These are phyloP conservation scores for Zaprionus capensis DNA, from an alignment of 1,140 invertebrate species.

Conservation along the genomic window DNA sequence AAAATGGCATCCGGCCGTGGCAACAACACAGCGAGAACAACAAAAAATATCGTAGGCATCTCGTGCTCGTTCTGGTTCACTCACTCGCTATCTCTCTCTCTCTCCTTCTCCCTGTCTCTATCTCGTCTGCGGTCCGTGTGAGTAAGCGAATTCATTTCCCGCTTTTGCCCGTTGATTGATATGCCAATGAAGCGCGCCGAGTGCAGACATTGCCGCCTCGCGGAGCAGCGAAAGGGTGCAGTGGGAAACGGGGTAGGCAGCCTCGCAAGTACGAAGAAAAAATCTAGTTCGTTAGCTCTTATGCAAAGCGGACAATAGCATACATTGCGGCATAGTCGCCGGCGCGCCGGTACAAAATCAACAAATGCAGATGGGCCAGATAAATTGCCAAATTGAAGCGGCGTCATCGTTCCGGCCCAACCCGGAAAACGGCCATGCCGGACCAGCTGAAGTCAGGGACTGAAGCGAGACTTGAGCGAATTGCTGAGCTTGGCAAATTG, in stretches of 20 bases:
- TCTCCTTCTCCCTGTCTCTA: background rate
- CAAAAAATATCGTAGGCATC: conserved; percentile 38
- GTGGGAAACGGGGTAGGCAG: background rate
- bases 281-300: conserved; percentile 79
- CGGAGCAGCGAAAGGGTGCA: background rate
- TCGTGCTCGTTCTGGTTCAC: conserved; percentile 8
- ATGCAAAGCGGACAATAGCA: conserved; percentile 78
- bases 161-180: conserved; percentile 77
- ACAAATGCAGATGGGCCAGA: conserved; percentile 76
- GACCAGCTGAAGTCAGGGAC: background rate
- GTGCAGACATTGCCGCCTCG: conserved; percentile 36
- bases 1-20: conserved; percentile 74
- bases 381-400: conserved; percentile 74
- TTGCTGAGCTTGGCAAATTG: conserved; percentile 34
- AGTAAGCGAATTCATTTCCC: conserved; percentile 78
- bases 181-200: conserved; percentile 72
- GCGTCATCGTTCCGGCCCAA: conserved; percentile 10
- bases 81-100: background rate
- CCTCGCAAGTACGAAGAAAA: conserved; percentile 57
- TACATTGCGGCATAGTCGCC: conserved; percentile 59
- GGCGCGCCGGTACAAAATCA: conserved; percentile 65
- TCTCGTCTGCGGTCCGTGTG: conserved; percentile 57
- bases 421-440: conserved; percentile 24
- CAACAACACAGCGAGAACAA: conserved; percentile 42
- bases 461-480: background rate